These are phyloP conservation scores for Valencia hispanica DNA, from an alignment of 2,797 vertebrate species.

Conservation along the genomic window DNA sequence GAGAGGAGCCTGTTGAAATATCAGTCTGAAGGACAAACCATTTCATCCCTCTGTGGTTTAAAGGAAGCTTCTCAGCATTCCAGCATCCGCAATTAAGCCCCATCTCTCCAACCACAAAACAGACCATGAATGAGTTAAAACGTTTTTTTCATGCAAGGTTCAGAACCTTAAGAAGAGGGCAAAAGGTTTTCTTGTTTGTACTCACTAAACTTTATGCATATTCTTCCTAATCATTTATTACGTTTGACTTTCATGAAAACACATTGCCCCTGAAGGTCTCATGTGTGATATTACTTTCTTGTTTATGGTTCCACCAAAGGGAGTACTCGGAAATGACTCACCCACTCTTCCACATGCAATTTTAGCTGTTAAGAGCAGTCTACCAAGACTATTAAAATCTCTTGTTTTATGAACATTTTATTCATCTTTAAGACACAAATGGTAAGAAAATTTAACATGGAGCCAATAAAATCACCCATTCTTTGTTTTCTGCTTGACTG, in stretches of 20 bases:
- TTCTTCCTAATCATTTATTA: neutral
- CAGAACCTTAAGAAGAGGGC: conserved; percentile 1
- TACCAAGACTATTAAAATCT: neutral
- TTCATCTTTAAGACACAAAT: neutral
- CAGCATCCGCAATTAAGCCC: conserved; percentile 48
- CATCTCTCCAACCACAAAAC: conserved; percentile 53
- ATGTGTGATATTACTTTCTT: conserved; percentile 24
- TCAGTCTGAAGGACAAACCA: conserved; percentile 33
- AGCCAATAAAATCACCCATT: neutral
- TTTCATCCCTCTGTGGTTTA: conserved; percentile 50
- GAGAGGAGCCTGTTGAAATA: conserved; percentile 47
- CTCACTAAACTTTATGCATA: conserved; percentile 22
- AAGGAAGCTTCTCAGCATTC: conserved; percentile 43
- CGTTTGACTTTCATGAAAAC: conserved; percentile 30
- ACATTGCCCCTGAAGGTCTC: conserved; percentile 17
- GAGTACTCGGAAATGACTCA: conserved; percentile 35
- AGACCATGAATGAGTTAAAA: conserved; percentile 37
- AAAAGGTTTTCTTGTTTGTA: conserved; percentile 29
- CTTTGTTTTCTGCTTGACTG: neutral
- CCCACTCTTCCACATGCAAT: conserved; percentile 1
- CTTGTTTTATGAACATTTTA: neutral
- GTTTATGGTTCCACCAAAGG: conserved; percentile 47
- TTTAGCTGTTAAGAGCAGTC: neutral
- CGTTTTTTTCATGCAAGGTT: conserved; percentile 17
- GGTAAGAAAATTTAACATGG: neutral